These are phyloP conservation scores for Campoletis sonorensis DNA, from an alignment of 1,140 invertebrate species.

Conservation along the genomic window DNA sequence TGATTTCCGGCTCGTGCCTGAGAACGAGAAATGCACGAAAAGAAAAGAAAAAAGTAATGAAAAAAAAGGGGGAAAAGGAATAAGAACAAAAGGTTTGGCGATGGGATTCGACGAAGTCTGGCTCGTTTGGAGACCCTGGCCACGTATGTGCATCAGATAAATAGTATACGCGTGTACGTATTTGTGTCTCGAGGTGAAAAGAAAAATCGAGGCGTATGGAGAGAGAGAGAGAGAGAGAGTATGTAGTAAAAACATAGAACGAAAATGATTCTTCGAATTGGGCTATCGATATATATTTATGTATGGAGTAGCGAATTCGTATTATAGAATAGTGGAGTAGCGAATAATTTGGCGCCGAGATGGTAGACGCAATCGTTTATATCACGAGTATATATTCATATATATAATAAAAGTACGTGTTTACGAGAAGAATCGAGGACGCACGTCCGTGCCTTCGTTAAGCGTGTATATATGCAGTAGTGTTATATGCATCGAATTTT, in stretches of 20 bases:
- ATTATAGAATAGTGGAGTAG: no score
- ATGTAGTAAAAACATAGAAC: no score
- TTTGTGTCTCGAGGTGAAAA: neutral
- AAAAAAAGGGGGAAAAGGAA: neutral
- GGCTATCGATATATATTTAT: no score
- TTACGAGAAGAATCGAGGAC: neutral
- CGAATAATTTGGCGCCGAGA: neutral
- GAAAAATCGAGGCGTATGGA: neutral
- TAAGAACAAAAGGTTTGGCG: neutral
- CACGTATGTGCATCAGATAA: conserved; percentile 13
- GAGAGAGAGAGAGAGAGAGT: no score
- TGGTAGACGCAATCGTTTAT: neutral
- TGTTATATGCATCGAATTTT: neutral
- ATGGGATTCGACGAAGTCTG: neutral
- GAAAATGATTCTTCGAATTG: no score
- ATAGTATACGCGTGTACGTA: neutral
- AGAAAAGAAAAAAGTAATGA: neutral
- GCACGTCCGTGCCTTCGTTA: neutral
- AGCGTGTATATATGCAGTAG: neutral
- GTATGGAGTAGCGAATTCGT: no score
- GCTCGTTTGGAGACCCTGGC: neutral
- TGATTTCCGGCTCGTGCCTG: no score
- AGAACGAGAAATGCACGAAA: neutral
- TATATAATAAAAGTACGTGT: neutral
- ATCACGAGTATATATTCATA: neutral